A percentile compares a stretch with the other conserved stretches of the same genome.
These are phyloP conservation scores for Apodemia mormo DNA, from an alignment of 2,888 invertebrate genomes.

Conservation along the genomic window DNA sequence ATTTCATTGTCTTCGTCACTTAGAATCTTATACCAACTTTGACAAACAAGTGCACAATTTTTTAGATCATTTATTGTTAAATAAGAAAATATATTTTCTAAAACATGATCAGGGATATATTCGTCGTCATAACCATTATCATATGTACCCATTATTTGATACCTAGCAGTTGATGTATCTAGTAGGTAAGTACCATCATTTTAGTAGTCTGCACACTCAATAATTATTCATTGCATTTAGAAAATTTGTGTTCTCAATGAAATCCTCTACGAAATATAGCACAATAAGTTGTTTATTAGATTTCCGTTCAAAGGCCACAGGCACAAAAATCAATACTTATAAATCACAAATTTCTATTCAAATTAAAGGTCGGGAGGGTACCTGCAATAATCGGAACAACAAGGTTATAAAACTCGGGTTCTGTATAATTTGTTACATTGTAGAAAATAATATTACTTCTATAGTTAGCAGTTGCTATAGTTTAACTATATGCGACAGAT, in stretches of 20 bases:
- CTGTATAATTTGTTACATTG: neutral
- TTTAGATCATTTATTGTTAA: slow-evolving; percentile 92
- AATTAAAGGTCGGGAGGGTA: neutral
- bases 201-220: too few species aligned
- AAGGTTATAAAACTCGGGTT: neutral
- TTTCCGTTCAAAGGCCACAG: neutral
- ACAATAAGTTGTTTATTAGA: too few species aligned
- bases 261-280: too few species aligned
- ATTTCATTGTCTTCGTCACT: slow-evolving; percentile 97
- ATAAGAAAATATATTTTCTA: slow-evolving; percentile 96
- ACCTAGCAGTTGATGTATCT: too few species aligned
- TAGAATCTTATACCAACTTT: slow-evolving; percentile 94
- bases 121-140: slow-evolving; percentile 23
- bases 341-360: neutral
- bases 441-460: neutral
- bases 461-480: neutral
- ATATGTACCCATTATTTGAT: slow-evolving; percentile 25
- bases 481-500: neutral
- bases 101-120: slow-evolving; percentile 83
- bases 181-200: too few species aligned
- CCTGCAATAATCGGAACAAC: neutral
- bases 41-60: slow-evolving; percentile 95
- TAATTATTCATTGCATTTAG: too few species aligned
- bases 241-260: too few species aligned
- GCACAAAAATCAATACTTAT: neutral